A percentile compares a stretch with the other conserved stretches of the same genome.
These are phyloP conservation scores for Gandaritis pyraliata DNA, from an alignment of 2,888 invertebrate genomes.

Conservation along the genomic window DNA sequence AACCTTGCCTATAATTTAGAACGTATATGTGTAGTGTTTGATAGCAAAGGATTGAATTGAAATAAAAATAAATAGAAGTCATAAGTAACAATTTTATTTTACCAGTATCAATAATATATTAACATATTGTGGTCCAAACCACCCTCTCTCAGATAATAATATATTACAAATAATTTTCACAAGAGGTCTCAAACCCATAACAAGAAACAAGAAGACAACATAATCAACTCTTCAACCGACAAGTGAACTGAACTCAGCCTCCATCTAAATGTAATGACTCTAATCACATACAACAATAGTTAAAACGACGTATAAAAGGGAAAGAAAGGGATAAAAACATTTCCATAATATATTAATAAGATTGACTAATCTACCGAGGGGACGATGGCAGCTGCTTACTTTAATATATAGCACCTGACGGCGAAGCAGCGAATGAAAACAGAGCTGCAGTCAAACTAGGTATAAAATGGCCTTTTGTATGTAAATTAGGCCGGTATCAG, in stretches of 20 bases:
- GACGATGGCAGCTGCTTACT: constrained; percentile 47
- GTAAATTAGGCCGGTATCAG: constrained; percentile 56
- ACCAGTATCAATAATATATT: constrained; percentile 85
- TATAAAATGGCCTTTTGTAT: constrained; percentile 41
- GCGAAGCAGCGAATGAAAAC: constrained; percentile 16
- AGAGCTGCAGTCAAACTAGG: constrained; percentile 37
- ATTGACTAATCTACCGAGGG: constrained; percentile 62
- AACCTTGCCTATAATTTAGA: too few species aligned
- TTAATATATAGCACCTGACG: constrained; percentile 39
- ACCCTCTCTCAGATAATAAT: constrained; percentile 81
- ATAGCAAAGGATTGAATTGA: not conserved
- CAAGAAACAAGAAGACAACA: constrained; percentile 75
- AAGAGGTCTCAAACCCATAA: constrained; percentile 79
- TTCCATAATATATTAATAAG: constrained; percentile 72
- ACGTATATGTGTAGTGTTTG: too few species aligned
- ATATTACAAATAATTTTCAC: constrained; percentile 83
- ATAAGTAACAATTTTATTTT: constrained; percentile 84
- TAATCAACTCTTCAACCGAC: constrained; percentile 54
- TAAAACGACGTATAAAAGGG: constrained; percentile 74
- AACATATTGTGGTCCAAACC: constrained; percentile 83
- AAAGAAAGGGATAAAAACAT: constrained; percentile 68
- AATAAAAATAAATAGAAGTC: constrained; percentile 55
- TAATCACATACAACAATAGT: constrained; percentile 65
- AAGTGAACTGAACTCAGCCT: constrained; percentile 63
- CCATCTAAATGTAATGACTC: constrained; percentile 57